These are phyloP conservation scores for Andricus quercusramuli DNA, from an alignment of 2,888 invertebrate genomes.

Conservation along the genomic window DNA sequence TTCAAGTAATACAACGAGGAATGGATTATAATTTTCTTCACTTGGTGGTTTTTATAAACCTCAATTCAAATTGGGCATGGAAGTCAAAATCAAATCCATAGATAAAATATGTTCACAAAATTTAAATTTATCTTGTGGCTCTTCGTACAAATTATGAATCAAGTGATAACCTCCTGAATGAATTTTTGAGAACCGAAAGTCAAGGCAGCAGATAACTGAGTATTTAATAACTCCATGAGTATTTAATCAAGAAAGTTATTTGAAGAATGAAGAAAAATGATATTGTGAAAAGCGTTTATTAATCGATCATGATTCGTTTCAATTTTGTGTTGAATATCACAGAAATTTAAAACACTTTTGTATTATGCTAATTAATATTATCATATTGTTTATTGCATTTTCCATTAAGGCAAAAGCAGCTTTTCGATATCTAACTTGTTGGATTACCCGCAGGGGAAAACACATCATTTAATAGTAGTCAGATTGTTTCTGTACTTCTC, in stretches of 20 bases:
- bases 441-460: neutral
- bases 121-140: neutral
- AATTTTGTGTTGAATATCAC: neutral
- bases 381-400: too few species aligned
- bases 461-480: neutral
- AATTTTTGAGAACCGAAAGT: neutral
- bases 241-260: neutral
- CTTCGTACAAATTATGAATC: neutral
- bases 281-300: neutral
- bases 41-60: neutral
- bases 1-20: neutral
- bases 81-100: too few species aligned
- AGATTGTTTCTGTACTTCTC: neutral
- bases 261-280: neutral
- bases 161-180: neutral
- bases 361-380: too few species aligned
- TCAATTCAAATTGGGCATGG: neutral
- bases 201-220: slow-evolving; percentile 8
- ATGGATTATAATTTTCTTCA: neutral
- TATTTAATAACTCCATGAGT: neutral
- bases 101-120: neutral
- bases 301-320: neutral
- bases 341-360: neutral
- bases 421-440: neutral
- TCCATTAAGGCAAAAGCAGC: too few species aligned